Conservation (phyloP, 2,797 vertebrate genomes). For the Eutrigla gurnardus region DNA sequence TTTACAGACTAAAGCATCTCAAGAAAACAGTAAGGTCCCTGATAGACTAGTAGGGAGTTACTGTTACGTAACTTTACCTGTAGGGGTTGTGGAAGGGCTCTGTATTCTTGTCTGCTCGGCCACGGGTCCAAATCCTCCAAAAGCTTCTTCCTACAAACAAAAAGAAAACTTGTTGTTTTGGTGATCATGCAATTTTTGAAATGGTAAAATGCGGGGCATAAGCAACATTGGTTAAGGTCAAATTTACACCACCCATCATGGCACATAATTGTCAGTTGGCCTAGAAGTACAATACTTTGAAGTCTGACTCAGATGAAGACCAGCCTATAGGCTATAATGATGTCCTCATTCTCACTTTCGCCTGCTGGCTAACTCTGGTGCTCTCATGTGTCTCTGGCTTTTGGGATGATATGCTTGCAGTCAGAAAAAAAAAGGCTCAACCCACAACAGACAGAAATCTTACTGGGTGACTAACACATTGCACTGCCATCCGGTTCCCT, state of each 20-base stretch:
- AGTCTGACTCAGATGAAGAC: conserved; percentile 35
- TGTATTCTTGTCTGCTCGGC: conserved; percentile 92
- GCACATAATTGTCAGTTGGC: conserved; percentile 41
- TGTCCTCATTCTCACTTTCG: conserved; percentile 54
- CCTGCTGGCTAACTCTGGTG: conserved; percentile 54
- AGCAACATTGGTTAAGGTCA: conserved; percentile 24
- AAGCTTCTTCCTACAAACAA: conserved; percentile 91
- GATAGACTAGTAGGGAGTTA: background rate
- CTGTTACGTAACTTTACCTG: conserved; percentile 82
- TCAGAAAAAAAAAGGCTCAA: conserved; percentile 32
- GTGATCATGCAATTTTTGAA: conserved; percentile 6
- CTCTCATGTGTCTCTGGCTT: conserved; percentile 56
- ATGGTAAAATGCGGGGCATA: conserved; percentile 8
- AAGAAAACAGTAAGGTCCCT: conserved; percentile 6
- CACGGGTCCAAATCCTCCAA: conserved; percentile 93
- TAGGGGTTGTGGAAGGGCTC: conserved; percentile 87
- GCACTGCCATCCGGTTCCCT: conserved; percentile 31
- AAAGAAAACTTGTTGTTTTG: conserved; percentile 10
- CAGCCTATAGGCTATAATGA: conserved; percentile 31
- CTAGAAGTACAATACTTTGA: conserved; percentile 52
- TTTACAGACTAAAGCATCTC: background rate
- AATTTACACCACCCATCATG: conserved; percentile 35
- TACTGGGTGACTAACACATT: conserved; percentile 48
- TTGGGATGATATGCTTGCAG: conserved; percentile 42
- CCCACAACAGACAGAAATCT: conserved; percentile 55